A percentile compares a stretch with the other conserved stretches of the same genome.
Evolutionary conservation across 2,797 vertebrate genomes (phyloP).

Genomic region (Fistularia tabacaria): DNA sequence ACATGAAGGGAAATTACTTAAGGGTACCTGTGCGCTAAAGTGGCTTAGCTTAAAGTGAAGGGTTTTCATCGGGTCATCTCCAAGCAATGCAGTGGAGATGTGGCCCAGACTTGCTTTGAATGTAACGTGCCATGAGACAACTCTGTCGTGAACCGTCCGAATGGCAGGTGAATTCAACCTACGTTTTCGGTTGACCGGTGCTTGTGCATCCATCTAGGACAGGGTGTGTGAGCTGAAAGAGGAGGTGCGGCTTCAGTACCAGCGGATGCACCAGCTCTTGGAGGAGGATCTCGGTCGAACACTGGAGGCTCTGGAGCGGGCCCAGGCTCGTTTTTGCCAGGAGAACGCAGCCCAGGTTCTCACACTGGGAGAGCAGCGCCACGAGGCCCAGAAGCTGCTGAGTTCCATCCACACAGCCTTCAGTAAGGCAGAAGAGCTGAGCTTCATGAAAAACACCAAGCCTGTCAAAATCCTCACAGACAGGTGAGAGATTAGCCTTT

Average conservation of each 20-base stretch:
- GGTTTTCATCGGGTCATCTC: no score
- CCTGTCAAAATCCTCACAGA: constrained; percentile 98
- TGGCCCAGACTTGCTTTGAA: no score
- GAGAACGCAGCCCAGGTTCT: constrained; percentile 93
- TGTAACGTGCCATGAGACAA: no score
- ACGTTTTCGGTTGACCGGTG: constrained; percentile 3
- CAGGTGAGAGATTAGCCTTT: constrained; percentile 77
- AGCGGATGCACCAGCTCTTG: constrained; percentile 97
- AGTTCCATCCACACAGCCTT: constrained; percentile 96
- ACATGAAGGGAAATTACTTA: no score
- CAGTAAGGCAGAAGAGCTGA: constrained; percentile 95
- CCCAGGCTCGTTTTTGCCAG: constrained; percentile 95
- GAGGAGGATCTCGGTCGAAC: constrained; percentile 95
- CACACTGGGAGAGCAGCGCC: constrained; percentile 92
- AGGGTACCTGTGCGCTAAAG: no score
- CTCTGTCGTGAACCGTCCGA: no score
- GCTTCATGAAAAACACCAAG: constrained; percentile 99
- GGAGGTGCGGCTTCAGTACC: constrained; percentile 95
- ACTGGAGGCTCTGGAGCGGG: constrained; percentile 94
- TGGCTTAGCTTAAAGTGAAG: no score
- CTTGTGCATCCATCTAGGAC: constrained; percentile 73
- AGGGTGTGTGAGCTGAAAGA: constrained; percentile 96
- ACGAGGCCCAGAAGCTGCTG: constrained; percentile 96
- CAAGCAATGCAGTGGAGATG: no score
- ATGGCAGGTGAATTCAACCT: neutral